These are phyloP conservation scores for Tiliacea aurago DNA, from an alignment of 2,888 invertebrate genomes.

Conservation along the genomic window DNA sequence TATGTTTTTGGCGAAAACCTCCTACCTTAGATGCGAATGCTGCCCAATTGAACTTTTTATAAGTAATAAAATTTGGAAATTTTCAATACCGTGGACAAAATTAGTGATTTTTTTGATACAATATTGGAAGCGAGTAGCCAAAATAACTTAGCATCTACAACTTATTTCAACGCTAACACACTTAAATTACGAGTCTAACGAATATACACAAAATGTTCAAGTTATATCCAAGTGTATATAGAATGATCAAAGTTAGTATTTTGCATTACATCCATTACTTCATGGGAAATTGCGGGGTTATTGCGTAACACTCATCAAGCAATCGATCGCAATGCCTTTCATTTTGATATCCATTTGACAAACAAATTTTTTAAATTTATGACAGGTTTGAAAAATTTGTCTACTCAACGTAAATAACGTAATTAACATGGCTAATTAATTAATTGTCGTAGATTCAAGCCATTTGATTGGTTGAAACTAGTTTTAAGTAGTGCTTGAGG, in stretches of 20 bases:
- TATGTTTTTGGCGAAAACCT: background rate
- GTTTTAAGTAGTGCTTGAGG: too few species aligned
- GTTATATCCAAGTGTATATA: slow-evolving; percentile 51
- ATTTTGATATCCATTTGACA: too few species aligned
- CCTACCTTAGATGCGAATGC: background rate
- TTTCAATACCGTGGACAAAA: background rate
- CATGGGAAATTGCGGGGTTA: background rate
- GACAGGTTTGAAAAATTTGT: too few species aligned
- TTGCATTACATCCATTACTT: background rate
- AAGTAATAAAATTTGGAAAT: background rate
- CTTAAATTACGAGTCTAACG: slow-evolving; percentile 49
- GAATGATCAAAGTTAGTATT: slow-evolving; percentile 27
- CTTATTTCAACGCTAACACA: slow-evolving; percentile 55
- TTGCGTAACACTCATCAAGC: background rate
- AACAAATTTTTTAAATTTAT: too few species aligned
- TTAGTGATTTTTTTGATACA: background rate
- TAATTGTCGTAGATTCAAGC: too few species aligned
- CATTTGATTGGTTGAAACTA: too few species aligned
- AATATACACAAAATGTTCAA: slow-evolving; percentile 64
- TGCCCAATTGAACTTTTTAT: background rate
- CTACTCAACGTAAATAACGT: too few species aligned
- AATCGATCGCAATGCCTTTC: too few species aligned
- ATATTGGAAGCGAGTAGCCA: slow-evolving; percentile 17
- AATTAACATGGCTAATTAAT: too few species aligned
- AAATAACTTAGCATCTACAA: slow-evolving; percentile 49